These are phyloP conservation scores for Drymonia ruficornis DNA, from an alignment of 2,888 invertebrate species.

Conservation along the genomic window DNA sequence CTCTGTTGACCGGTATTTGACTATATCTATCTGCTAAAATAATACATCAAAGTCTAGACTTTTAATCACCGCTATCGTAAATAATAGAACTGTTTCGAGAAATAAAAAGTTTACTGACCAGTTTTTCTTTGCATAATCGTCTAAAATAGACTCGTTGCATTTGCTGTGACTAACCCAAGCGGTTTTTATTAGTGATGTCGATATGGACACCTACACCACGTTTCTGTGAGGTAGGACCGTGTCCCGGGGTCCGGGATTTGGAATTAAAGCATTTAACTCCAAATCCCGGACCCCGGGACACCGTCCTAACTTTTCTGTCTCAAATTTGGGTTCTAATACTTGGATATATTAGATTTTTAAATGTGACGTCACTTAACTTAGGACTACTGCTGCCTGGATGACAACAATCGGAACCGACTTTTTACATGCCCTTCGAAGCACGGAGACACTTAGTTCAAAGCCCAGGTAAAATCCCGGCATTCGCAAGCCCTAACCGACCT, in stretches of 20 bases:
- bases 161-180: constrained; percentile 4
- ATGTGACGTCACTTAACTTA: too few species aligned
- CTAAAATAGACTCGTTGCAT: neutral
- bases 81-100: neutral
- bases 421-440: too few species aligned
- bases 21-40: too few species aligned
- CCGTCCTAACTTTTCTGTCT: too few species aligned
- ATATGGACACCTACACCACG: constrained; percentile 24
- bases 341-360: too few species aligned
- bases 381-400: too few species aligned
- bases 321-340: too few species aligned
- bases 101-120: constrained; percentile 1
- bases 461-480: neutral
- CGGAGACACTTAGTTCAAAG: too few species aligned
- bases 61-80: neutral
- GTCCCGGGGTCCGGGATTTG: neutral
- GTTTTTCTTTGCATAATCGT: neutral
- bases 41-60: constrained; percentile 6
- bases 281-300: too few species aligned
- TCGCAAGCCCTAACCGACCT: constrained; percentile 19
- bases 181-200: constrained; percentile 28
- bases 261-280: too few species aligned
- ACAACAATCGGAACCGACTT: too few species aligned
- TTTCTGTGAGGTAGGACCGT: constrained; percentile 7
- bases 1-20: too few species aligned